Conservation (phyloP, 2,113 vertebrate genomes). For the Jacana jacana region DNA sequence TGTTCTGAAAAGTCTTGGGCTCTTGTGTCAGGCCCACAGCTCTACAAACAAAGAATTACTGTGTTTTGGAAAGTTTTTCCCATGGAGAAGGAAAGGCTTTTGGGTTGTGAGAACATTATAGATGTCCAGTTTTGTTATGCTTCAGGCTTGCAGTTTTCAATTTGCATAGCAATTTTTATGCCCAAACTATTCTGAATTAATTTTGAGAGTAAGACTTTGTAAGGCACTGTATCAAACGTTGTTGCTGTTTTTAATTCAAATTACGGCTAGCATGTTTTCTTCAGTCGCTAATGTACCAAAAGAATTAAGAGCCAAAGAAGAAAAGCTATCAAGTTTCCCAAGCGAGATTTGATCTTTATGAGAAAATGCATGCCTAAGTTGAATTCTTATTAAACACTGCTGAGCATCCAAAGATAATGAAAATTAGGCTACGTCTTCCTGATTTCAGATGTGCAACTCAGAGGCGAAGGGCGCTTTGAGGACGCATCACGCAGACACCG, state of each 20-base stretch:
- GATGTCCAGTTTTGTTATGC: not conserved
- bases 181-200: not conserved
- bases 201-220: slow-evolving; percentile 5
- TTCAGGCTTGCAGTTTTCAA: not conserved
- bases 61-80: slow-evolving; percentile 15
- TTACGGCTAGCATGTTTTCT: not conserved
- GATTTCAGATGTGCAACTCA: slow-evolving; percentile 35
- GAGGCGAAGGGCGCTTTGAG: slow-evolving; percentile 24
- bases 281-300: slow-evolving; percentile 15
- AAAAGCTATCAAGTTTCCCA: slow-evolving; percentile 17
- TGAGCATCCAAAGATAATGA: slow-evolving; percentile 53
- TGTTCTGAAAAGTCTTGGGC: not conserved
- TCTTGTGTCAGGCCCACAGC: not conserved
- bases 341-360: not conserved
- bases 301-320: not conserved
- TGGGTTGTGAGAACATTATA: not conserved
- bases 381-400: slow-evolving; percentile 38
- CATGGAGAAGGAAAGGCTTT: not conserved
- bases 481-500: not conserved
- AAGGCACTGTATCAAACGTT: not conserved
- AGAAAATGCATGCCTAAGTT: slow-evolving; percentile 21
- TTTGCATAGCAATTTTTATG: slow-evolving; percentile 33
- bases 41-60: not conserved
- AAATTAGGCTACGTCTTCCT: slow-evolving; percentile 35
- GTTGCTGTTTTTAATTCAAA: slow-evolving; percentile 25